These are phyloP conservation scores for Sipha maydis DNA, from an alignment of 2,888 invertebrate species.

Conservation along the genomic window DNA sequence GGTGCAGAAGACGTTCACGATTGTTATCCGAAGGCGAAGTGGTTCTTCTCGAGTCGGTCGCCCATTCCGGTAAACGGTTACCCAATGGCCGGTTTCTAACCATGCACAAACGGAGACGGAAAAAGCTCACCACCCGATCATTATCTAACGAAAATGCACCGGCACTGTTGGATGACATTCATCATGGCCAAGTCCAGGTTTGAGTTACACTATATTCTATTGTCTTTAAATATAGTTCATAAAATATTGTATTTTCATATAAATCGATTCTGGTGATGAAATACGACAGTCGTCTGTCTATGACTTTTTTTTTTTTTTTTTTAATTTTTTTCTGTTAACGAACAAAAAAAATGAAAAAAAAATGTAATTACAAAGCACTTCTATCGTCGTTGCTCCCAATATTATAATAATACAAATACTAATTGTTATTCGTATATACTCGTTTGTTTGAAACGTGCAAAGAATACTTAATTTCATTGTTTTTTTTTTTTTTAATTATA, in stretches of 20 bases:
- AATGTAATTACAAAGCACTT: no score
- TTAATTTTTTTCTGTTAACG: no score
- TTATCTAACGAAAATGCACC: conserved; percentile 71
- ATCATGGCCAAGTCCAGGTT: conserved; percentile 80
- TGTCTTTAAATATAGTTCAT: background rate
- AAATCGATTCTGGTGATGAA: no score
- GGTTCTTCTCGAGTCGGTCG: conserved; percentile 71
- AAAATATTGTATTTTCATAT: background rate
- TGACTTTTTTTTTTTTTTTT: no score
- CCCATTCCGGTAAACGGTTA: conserved; percentile 69
- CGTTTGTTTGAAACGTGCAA: background rate
- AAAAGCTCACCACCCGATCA: conserved; percentile 75
- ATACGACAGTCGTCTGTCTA: no score
- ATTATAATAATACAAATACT: no score
- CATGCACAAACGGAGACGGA: conserved; percentile 80
- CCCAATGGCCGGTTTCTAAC: conserved; percentile 78
- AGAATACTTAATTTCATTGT: background rate
- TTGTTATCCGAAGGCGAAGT: conserved; percentile 71
- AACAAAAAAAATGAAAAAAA: no score
- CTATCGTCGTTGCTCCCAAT: no score
- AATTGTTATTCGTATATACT: background rate
- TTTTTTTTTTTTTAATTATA: conserved; percentile 28
- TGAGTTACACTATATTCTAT: conserved; percentile 63
- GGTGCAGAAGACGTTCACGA: conserved; percentile 65
- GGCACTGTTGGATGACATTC: conserved; percentile 79